These are phyloP conservation scores for Thumatha senex DNA, from an alignment of 2,888 invertebrate genomes.

Conservation along the genomic window DNA sequence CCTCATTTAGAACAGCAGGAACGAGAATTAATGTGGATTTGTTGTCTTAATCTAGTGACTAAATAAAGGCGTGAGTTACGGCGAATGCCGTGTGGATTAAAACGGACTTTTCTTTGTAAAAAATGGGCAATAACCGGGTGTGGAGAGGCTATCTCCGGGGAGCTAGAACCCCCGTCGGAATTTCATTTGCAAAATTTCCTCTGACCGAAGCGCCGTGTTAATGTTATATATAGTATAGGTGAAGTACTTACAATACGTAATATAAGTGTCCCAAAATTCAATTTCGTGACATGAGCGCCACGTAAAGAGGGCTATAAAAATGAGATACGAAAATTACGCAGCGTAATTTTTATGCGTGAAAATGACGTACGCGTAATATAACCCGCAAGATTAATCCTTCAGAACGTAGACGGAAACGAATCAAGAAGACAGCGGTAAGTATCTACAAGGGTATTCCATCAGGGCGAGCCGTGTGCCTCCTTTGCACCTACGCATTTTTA, in stretches of 20 bases:
- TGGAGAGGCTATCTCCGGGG: slow-evolving; percentile 49
- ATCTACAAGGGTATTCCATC: slow-evolving; percentile 67
- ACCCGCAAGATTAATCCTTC: slow-evolving; percentile 43
- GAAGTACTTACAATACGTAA: slow-evolving; percentile 34
- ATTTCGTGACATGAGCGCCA: slow-evolving; percentile 38
- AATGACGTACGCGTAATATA: slow-evolving; percentile 39
- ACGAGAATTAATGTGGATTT: slow-evolving; percentile 44
- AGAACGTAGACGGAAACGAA: slow-evolving; percentile 38
- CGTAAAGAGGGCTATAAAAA: slow-evolving; percentile 33
- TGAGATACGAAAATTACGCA: slow-evolving; percentile 38
- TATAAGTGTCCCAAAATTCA: slow-evolving; percentile 45
- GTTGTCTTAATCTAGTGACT: slow-evolving; percentile 64
- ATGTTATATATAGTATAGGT: slow-evolving; percentile 46
- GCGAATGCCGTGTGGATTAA: slow-evolving; percentile 60
- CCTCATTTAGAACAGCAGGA: slow-evolving; percentile 40
- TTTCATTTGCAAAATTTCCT: slow-evolving; percentile 67
- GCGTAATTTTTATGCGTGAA: slow-evolving; percentile 40
- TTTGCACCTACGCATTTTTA: slow-evolving; percentile 74
- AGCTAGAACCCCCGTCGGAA: slow-evolving; percentile 57
- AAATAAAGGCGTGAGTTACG: slow-evolving; percentile 69
- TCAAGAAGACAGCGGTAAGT: slow-evolving; percentile 44
- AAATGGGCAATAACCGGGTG: slow-evolving; percentile 65
- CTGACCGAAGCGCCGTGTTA: slow-evolving; percentile 51
- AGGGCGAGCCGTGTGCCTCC: slow-evolving; percentile 56
- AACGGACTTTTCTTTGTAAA: slow-evolving; percentile 62